phyloP scores from a whole-genome alignment of 2,888 invertebrate genomes.

The Ectropis crepuscularia region DNA sequence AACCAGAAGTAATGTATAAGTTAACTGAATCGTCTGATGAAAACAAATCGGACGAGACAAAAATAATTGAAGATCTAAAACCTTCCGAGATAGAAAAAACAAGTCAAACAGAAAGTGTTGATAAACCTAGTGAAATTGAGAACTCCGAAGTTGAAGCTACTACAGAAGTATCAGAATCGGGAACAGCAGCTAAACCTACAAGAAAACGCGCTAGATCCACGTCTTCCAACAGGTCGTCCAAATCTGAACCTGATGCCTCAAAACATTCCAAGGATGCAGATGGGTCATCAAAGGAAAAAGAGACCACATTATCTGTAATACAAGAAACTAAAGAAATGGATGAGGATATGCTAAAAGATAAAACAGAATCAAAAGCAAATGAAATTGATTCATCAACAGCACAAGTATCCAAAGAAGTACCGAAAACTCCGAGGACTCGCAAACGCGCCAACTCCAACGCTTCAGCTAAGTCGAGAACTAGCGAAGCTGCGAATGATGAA shows the following conservation, averaged over 20 bases:
- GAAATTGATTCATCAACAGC: not conserved
- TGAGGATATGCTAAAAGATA: not conserved
- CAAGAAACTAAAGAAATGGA: constrained; percentile 3
- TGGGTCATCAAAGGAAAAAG: not conserved
- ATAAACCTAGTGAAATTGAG: constrained; percentile 2
- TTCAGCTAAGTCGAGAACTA: constrained; percentile 30
- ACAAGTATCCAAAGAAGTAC: constrained; percentile 25
- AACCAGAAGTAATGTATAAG: not conserved
- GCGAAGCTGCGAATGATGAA: constrained; percentile 14
- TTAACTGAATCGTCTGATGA: not conserved
- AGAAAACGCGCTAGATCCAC: constrained; percentile 54
- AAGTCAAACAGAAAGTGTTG: constrained; percentile 3
- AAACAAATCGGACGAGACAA: not conserved
- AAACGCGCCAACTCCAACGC: constrained; percentile 32
- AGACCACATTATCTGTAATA: not conserved
- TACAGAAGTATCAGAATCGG: constrained; percentile 14
- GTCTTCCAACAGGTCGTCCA: constrained; percentile 45
- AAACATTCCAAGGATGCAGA: constrained; percentile 5
- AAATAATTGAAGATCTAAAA: constrained; percentile 1
- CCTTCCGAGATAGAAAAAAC: not conserved
- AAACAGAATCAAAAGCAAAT: not conserved
- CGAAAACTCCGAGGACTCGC: constrained; percentile 32
- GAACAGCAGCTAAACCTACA: constrained; percentile 32
- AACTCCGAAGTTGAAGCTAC: constrained; percentile 4
- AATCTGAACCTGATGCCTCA: constrained; percentile 2